These are phyloP conservation scores for Zaprionus gabonicus DNA, from an alignment of 1,140 invertebrate genomes.

Conservation along the genomic window DNA sequence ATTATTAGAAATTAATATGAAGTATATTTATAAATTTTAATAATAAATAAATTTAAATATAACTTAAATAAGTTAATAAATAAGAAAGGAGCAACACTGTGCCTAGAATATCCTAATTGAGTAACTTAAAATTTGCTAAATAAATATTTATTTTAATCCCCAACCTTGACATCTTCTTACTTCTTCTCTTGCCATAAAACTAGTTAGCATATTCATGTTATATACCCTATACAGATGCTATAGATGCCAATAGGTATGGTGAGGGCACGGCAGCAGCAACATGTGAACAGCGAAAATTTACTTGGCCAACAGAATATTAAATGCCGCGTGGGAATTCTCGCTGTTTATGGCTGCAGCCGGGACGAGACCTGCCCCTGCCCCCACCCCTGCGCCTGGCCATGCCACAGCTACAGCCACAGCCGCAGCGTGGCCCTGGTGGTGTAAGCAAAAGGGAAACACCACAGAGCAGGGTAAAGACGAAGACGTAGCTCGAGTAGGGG, in stretches of 20 bases:
- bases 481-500: neutral
- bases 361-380: slow-evolving; percentile 13
- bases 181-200: neutral
- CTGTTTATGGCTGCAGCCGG: slow-evolving; percentile 73
- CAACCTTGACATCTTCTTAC: no score
- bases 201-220: neutral
- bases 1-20: neutral
- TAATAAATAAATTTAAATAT: no score
- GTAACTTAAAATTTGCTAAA: no score
- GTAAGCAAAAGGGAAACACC: slow-evolving; percentile 45
- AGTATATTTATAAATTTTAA: neutral
- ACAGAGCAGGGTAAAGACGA: slow-evolving; percentile 16
- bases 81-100: no score
- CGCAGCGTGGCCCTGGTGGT: slow-evolving; percentile 7
- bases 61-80: no score
- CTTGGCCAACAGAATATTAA: slow-evolving; percentile 81
- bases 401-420: neutral
- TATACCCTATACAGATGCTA: slow-evolving; percentile 15
- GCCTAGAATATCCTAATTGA: no score
- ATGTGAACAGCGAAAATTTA: slow-evolving; percentile 72
- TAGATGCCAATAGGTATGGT: slow-evolving; percentile 11
- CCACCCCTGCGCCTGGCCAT: neutral
- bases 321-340: slow-evolving; percentile 82
- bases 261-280: slow-evolving; percentile 53
- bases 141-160: no score